Conservation (phyloP, 2,797 vertebrate genomes). For the Sphenodon punctatus region DNA sequence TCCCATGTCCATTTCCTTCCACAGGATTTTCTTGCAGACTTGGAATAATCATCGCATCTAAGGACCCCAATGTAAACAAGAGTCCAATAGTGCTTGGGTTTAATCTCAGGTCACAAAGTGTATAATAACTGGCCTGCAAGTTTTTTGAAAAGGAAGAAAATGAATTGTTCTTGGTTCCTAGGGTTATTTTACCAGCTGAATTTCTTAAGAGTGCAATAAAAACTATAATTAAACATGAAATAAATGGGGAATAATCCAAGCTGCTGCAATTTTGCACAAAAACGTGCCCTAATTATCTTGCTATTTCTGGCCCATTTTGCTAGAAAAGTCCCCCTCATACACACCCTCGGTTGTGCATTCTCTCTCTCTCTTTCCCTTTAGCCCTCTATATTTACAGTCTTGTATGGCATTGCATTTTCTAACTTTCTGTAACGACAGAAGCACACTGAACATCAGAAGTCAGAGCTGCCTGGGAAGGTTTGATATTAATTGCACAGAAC, state of each 20-base stretch:
- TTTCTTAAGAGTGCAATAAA: constrained; percentile 62
- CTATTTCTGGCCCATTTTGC: constrained; percentile 16
- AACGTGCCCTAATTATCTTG: constrained; percentile 26
- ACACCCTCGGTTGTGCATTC: neutral
- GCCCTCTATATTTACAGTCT: neutral
- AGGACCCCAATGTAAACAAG: neutral
- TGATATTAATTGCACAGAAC: constrained; percentile 60
- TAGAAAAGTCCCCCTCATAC: neutral
- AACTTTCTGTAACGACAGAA: constrained; percentile 6
- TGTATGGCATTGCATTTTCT: neutral
- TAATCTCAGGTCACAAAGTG: neutral
- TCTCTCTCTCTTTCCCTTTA: neutral
- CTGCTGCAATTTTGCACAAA: constrained; percentile 42
- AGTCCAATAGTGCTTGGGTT: neutral
- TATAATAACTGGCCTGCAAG: neutral
- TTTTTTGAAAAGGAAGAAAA: constrained; percentile 40
- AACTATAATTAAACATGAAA: constrained; percentile 67
- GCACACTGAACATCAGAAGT: neutral
- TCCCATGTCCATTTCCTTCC: neutral
- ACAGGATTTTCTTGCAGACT: neutral
- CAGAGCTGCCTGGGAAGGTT: constrained; percentile 32
- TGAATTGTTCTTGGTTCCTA: constrained; percentile 37
- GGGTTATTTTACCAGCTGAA: constrained; percentile 56
- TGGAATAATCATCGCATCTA: constrained; percentile 3
- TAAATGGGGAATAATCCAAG: constrained; percentile 38